Evolutionary conservation across 2,888 invertebrate genomes (phyloP).

Genomic region (Epirrhoe alternata): DNA sequence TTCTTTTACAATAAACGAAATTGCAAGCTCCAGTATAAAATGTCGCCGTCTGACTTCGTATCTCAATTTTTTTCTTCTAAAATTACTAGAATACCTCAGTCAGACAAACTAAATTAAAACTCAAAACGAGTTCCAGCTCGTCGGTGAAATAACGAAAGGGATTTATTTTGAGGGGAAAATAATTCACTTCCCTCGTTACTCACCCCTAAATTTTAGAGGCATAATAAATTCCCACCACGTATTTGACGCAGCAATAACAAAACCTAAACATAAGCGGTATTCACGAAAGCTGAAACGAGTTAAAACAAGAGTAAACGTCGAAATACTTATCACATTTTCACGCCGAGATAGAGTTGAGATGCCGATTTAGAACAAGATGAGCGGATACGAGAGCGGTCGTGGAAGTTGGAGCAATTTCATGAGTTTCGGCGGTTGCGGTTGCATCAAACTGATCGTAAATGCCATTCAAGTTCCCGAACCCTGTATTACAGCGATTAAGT

Average conservation of each 20-base stretch:
- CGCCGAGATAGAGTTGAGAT: conserved; percentile 43
- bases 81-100: background rate
- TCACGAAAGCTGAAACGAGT: conserved; percentile 39
- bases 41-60: conserved; percentile 2
- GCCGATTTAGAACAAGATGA: background rate
- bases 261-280: conserved; percentile 42
- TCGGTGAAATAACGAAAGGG: conserved; percentile 6
- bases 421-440: background rate
- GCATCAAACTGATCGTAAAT: background rate
- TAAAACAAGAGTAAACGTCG: conserved; percentile 42
- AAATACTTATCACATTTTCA: conserved; percentile 55
- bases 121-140: background rate
- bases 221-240: conserved; percentile 40
- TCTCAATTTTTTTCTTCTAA: background rate
- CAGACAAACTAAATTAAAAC: conserved; percentile 1
- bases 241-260: conserved; percentile 42
- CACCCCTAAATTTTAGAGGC: conserved; percentile 29
- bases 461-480: conserved; percentile 1
- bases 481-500: conserved; percentile 15
- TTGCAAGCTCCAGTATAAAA: conserved; percentile 19
- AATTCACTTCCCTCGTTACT: conserved; percentile 27
- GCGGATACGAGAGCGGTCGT: conserved; percentile 6
- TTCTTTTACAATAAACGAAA: conserved; percentile 31
- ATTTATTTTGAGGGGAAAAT: conserved; percentile 22
- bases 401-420: conserved; percentile 2